phyloP scores from a whole-genome alignment of 2,888 invertebrate genomes.

The Timema podura region DNA sequence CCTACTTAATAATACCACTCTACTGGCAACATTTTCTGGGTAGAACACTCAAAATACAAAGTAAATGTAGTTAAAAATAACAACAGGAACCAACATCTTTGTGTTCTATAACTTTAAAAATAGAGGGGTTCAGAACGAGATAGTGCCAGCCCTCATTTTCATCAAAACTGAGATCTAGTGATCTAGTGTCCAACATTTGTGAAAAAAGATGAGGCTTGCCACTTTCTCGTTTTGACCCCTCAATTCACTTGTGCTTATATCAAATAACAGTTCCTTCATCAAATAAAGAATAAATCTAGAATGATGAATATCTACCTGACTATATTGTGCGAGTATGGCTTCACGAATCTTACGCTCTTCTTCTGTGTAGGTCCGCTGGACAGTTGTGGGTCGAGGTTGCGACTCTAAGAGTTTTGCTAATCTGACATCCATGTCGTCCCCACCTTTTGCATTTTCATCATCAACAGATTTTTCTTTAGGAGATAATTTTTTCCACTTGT shows the following conservation, averaged over 20 bases:
- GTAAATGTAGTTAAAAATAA: too few relatives aligned
- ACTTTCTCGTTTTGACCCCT: neutral
- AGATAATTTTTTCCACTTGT: conserved; percentile 61
- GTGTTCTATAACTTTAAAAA: too few relatives aligned
- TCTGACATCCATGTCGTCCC: conserved; percentile 60
- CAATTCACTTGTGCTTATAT: neutral
- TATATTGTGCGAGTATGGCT: conserved; percentile 85
- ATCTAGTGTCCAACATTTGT: too few relatives aligned
- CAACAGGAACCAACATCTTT: too few relatives aligned
- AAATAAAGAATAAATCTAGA: neutral
- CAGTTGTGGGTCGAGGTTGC: conserved; percentile 65
- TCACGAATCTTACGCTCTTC: conserved; percentile 81
- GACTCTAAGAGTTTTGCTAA: conserved; percentile 70
- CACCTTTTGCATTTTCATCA: conserved; percentile 41
- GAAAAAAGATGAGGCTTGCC: too few relatives aligned
- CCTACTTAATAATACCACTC: too few relatives aligned
- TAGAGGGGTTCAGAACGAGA: too few relatives aligned
- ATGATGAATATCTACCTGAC: conserved; percentile 49
- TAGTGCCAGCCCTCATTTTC: too few relatives aligned
- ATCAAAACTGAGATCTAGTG: too few relatives aligned
- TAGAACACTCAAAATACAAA: too few relatives aligned
- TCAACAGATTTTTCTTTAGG: conserved; percentile 47
- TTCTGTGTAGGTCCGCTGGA: conserved; percentile 70
- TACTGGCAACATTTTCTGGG: too few relatives aligned
- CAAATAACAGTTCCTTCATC: neutral